These are phyloP conservation scores for Mactromeris polynyma DNA, from an alignment of 2,888 invertebrate species.

Conservation along the genomic window DNA sequence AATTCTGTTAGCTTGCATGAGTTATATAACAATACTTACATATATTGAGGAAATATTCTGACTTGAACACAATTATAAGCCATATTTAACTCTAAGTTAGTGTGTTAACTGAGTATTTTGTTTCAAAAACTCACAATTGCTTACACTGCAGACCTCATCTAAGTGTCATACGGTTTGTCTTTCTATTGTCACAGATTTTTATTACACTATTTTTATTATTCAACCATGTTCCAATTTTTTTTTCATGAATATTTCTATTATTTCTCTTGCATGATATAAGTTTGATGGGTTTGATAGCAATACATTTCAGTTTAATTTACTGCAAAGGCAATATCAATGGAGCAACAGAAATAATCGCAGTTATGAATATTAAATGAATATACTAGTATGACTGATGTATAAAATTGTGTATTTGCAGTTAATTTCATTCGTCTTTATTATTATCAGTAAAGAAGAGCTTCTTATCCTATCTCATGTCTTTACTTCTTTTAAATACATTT, in stretches of 20 bases:
- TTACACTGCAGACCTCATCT: background rate
- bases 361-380: too few species aligned
- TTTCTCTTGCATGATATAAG: background rate
- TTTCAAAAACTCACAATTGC: background rate
- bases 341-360: too few species aligned
- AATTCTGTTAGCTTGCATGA: slow-evolving; percentile 8
- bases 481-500: too few species aligned
- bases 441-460: too few species aligned
- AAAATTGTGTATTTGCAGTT: too few species aligned
- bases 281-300: too few species aligned
- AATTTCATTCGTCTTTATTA: too few species aligned
- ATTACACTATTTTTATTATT: background rate
- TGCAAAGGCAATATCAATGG: too few species aligned
- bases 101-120: background rate
- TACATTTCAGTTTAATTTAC: too few species aligned
- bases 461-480: too few species aligned
- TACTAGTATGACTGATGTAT: too few species aligned
- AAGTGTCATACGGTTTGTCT: background rate
- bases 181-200: background rate
- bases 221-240: background rate
- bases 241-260: background rate
- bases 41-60: background rate
- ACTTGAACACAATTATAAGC: background rate
- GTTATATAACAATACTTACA: background rate
- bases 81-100: background rate